Evolutionary conservation across 2,797 vertebrate genomes (phyloP).

Genomic region (Enteromius paludinosus): DNA sequence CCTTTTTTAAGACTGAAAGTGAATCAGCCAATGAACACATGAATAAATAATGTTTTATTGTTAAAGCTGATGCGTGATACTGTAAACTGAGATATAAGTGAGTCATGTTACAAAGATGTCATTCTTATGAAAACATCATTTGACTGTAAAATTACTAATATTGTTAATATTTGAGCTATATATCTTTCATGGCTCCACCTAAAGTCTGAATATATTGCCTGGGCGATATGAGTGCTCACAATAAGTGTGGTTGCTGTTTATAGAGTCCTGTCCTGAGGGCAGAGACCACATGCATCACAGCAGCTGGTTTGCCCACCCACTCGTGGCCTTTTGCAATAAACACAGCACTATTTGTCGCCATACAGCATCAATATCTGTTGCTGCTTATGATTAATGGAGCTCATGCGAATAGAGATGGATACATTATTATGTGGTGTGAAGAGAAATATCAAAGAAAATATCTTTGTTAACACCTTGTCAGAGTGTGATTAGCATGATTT

Average conservation of each 20-base stretch:
- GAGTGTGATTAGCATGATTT: background rate
- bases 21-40: background rate
- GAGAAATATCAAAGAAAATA: background rate
- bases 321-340: constrained; percentile 18
- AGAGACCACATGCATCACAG: constrained; percentile 8
- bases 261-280: constrained; percentile 16
- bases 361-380: background rate
- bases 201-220: background rate
- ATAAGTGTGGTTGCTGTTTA: constrained; percentile 15
- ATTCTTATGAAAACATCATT: background rate
- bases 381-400: background rate
- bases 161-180: background rate
- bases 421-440: constrained; percentile 6
- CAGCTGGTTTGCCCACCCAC: constrained; percentile 39
- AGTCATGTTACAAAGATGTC: background rate
- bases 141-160: background rate
- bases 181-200: background rate
- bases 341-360: background rate
- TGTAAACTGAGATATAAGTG: background rate
- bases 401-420: background rate
- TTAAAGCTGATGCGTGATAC: background rate
- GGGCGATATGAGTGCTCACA: background rate
- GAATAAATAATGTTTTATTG: background rate
- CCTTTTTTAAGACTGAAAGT: background rate
- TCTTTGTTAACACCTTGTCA: background rate